Evolutionary conservation across 2,113 vertebrate species (phyloP), one percentile per base, ranked within the genome.

Genomic region (Polyodon spathula): DNA sequence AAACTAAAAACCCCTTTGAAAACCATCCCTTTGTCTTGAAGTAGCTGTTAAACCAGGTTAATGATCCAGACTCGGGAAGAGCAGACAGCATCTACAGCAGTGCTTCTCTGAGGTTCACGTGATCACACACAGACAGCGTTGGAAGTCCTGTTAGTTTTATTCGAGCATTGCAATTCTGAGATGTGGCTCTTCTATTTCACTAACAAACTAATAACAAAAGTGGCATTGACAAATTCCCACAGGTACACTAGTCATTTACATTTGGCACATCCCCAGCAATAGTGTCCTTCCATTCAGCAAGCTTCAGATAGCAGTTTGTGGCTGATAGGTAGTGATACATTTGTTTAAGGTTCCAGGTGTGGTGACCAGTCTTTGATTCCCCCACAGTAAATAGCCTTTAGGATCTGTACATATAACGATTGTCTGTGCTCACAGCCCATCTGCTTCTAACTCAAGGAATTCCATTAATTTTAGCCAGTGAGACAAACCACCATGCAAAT

Each of bases 191-290:
- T n/a, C 54, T 50, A 55, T 51, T 37, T 42, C 17, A 42, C 58
- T 27, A 39, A 39, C 40, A 66, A 56, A 43, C 37, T 43, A 37
- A 37, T 50, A 37, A 61, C 43, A 48, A 52, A 3, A 55, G 54
- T 51, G 44, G 17, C 6, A 42, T 40, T 41, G 15, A 56, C 54
- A 61, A n/a, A 56, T 42, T 17, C 14, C 54, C 39, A 56, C 59
- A 62, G 40, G 46, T 66, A 53, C 52, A 57, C 46, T 10, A 61
- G 27, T 55, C 38, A 14, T 39, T 52, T 66, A 61, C 41, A 43
- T 53, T 66, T 66, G 53, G 54, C 64, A 61, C 54, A 56, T 63
- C 2, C 8, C 15, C 53, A 2, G 37, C 12, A 8, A 44, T 9
- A 27, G 15, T 54, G 37, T 17, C 6, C 53, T 6, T 4, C 16